Base-by-base conservation (phyloP, 2,888 invertebrate species). In the Chrysotoxum bicinctum region DNA sequence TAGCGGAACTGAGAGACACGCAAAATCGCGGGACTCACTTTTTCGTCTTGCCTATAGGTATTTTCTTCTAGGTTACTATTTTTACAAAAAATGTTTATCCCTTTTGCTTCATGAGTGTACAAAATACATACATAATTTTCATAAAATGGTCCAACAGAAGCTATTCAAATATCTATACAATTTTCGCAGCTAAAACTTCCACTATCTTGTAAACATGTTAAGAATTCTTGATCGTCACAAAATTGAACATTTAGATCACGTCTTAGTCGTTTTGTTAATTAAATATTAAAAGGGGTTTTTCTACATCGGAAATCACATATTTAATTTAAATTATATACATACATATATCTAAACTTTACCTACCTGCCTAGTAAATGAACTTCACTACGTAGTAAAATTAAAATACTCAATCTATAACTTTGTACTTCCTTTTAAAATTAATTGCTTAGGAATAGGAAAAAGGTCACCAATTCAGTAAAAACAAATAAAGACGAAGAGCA, bases 171-270 rank as follows among this genome's bases (percentile, higher is more conserved):
- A 9, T 37, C 12, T 35, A 12, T 12, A 35, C 10, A 1, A 12
- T 35, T 35, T n/a, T 40, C 40, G 5, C 2, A 40, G n/a, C 16
- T 1, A 9, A 16, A 16, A 43, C n/a, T 19, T 19, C 1, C 10
- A 10, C 1, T 12, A 58, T 12, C 23, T 66, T 48, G 64, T 14
- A 66, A 66, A 21, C 45, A 32, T 19, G 19, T 23, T 23, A 5
- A 40, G 1, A 26, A 43, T 56, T 40, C 60, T 30, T 26, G 1
- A n/a, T n/a, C n/a, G 7, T 66, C 19, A 37, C 19, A 23, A 54
- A 60, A 73, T 30, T 77, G 30, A 73, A 14, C 37, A 82, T 77
- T 68, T 60, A 40, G 45, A 82, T 82, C 82, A 82, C 82, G 82
- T 82, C 66, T 45, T 43, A 43, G 10, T 70, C 26, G 21, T 66